A percentile compares a stretch with the other conserved stretches of the same genome.
These are phyloP conservation scores for Caenorhabditis sp. DNA, from an alignment of 2,888 invertebrate species.

Conservation along the genomic window DNA sequence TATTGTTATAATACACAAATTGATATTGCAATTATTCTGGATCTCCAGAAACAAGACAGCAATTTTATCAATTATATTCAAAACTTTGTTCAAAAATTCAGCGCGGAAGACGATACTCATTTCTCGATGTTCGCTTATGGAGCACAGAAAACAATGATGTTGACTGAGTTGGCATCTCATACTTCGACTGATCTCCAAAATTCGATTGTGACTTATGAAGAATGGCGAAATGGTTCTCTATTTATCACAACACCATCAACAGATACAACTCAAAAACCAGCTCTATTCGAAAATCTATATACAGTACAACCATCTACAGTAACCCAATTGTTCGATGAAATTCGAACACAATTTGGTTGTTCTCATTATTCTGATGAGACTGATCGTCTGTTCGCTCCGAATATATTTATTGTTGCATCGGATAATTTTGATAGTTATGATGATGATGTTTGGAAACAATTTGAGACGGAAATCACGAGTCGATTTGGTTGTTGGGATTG, in stretches of 20 bases:
- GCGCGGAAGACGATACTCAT: slow-evolving; percentile 28
- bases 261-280: slow-evolving; percentile 15
- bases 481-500: slow-evolving; percentile 36
- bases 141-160: slow-evolving; percentile 8
- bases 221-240: slow-evolving; percentile 29
- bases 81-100: slow-evolving; percentile 17
- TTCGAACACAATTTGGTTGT: slow-evolving; percentile 36
- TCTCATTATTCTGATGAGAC: slow-evolving; percentile 30
- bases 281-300: neutral
- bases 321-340: slow-evolving; percentile 1
- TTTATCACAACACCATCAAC: slow-evolving; percentile 14
- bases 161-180: slow-evolving; percentile 20
- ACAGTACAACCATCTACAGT: neutral
- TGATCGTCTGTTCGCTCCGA: slow-evolving; percentile 38
- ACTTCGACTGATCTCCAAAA: slow-evolving; percentile 14
- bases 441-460: slow-evolving; percentile 16
- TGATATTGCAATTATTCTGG: slow-evolving; percentile 27
- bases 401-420: slow-evolving; percentile 34
- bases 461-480: slow-evolving; percentile 17
- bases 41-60: slow-evolving; percentile 23
- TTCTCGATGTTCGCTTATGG: slow-evolving; percentile 33
- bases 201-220: slow-evolving; percentile 12
- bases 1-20: slow-evolving; percentile 29
- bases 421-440: slow-evolving; percentile 27
- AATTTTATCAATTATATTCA: slow-evolving; percentile 30